Evolutionary conservation across 2,797 vertebrate genomes (phyloP).

Genomic region (Austrolebias charrua): DNA sequence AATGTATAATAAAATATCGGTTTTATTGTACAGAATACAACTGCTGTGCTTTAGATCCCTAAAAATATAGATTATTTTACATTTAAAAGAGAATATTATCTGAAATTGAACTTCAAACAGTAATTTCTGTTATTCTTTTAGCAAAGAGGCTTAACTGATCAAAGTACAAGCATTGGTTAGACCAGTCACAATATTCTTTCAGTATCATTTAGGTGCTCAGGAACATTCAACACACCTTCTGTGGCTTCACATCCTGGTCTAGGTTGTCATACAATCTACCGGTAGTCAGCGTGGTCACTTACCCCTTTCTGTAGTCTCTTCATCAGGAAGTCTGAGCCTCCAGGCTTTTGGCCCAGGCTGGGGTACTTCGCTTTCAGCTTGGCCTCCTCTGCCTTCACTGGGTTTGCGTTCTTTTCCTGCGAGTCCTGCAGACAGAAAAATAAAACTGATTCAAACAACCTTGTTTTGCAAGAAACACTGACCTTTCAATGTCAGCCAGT

Average conservation of each 20-base stretch:
- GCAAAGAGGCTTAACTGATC: background rate
- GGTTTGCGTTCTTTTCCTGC: constrained; percentile 89
- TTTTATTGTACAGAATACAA: background rate
- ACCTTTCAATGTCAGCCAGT: background rate
- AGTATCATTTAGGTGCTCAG: background rate
- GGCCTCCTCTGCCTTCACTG: constrained; percentile 89
- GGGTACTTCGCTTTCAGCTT: constrained; percentile 96
- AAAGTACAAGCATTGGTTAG: background rate
- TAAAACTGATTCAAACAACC: constrained; percentile 11
- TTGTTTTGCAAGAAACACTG: constrained; percentile 15
- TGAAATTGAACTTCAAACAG: background rate
- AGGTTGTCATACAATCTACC: background rate
- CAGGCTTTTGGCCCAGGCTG: constrained; percentile 88
- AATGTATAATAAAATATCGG: background rate
- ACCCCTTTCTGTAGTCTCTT: constrained; percentile 97
- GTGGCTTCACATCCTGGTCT: background rate
- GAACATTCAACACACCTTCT: background rate
- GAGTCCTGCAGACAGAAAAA: constrained; percentile 78
- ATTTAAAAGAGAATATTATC: background rate
- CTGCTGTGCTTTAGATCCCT: background rate
- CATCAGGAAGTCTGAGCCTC: constrained; percentile 96
- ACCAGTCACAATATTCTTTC: background rate
- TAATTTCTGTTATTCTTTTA: background rate
- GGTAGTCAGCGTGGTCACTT: constrained; percentile 26
- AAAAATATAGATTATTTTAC: background rate